Evolutionary conservation across 2,888 invertebrate species (phyloP), one percentile per base, ranked within the genome.

Genomic region (Cataglyphis rosenhaueri): DNA sequence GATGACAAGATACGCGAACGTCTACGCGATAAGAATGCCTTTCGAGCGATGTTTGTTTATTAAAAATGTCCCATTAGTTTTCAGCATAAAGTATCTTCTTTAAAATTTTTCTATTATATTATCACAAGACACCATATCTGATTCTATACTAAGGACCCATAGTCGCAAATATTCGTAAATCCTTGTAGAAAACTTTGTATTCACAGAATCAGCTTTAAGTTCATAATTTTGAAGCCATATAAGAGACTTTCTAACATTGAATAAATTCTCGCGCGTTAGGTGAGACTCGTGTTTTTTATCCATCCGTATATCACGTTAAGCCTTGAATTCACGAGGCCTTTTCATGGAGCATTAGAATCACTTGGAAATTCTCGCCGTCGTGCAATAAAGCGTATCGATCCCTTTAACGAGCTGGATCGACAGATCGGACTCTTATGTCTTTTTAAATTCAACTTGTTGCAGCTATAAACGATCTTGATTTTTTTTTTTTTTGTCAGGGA

Each of bases 401-500:
- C 12, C 29, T 83, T 85, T 87, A 88, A 89, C 84, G 86, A 87
- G 74, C 86, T 83, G 8, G 8, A 52, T 52, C 8, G 84, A 85
- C 86, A 85, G 83, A 78, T 59, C 64, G 52, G 81, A 81, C 78
- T 83, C 86, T 85, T 85, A 88, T 66, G 84, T 66, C 70, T 83
- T 59, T 85, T 85, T 86, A 88, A 89, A 89, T 88, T 87, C 84
- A 57, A 29, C 83, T 86, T 83, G 82, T 86, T 84, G 81, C 81
- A 81, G 85, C 81, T 81, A 73, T 65, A 71, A 71, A 74, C 71
- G 82, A 65, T 48, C 35, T 66, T 41, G 59, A 62, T 68, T 76
- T 78, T 66, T 65, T 61, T 25, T 1, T 65, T 32, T 25, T 70
- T 65, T 21, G 25, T 35, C 44, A 15, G 3, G 41, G 21, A n/a